These are phyloP conservation scores for Zoanthus solanderi DNA, from an alignment of 92 coral and sea anemone species.

Conservation along the genomic window DNA sequence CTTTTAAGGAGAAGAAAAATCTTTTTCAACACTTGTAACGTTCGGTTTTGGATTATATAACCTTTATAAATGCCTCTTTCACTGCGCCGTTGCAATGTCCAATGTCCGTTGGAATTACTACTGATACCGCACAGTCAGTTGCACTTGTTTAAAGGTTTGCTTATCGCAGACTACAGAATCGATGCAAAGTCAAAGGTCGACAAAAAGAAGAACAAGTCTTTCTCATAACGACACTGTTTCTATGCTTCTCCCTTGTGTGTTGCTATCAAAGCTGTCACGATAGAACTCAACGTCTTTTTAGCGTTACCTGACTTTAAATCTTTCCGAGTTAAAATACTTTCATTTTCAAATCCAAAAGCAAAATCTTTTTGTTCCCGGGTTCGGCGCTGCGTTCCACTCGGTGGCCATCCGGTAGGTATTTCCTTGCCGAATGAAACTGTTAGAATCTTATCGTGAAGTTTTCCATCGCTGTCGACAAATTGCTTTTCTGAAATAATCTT, in stretches of 20 bases:
- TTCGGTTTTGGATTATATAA: too few relatives aligned
- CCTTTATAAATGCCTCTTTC: too few relatives aligned
- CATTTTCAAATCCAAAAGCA: slow-evolving; percentile 68
- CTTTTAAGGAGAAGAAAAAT: too few relatives aligned
- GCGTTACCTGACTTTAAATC: slow-evolving; percentile 58
- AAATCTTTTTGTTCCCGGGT: slow-evolving; percentile 68
- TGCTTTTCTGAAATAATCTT: slow-evolving; percentile 62
- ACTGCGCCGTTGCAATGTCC: too few relatives aligned
- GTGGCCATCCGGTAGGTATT: slow-evolving; percentile 84
- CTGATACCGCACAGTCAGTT: too few relatives aligned
- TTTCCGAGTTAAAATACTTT: slow-evolving; percentile 49
- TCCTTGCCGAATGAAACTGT: slow-evolving; percentile 84
- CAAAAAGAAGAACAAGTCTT: not conserved
- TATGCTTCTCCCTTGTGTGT: slow-evolving; percentile 25
- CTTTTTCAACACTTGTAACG: too few relatives aligned
- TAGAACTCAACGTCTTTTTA: slow-evolving; percentile 18
- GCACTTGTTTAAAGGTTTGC: too few relatives aligned
- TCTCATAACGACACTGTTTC: not conserved
- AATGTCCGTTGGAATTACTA: too few relatives aligned
- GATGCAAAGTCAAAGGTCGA: not conserved
- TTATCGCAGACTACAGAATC: too few relatives aligned
- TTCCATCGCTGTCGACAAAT: slow-evolving; percentile 71
- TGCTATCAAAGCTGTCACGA: slow-evolving; percentile 45
- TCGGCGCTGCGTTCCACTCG: slow-evolving; percentile 63
- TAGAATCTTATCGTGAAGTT: slow-evolving; percentile 76